These are phyloP conservation scores for Aplysia californica DNA, from an alignment of 1,140 invertebrate genomes.

Conservation along the genomic window DNA sequence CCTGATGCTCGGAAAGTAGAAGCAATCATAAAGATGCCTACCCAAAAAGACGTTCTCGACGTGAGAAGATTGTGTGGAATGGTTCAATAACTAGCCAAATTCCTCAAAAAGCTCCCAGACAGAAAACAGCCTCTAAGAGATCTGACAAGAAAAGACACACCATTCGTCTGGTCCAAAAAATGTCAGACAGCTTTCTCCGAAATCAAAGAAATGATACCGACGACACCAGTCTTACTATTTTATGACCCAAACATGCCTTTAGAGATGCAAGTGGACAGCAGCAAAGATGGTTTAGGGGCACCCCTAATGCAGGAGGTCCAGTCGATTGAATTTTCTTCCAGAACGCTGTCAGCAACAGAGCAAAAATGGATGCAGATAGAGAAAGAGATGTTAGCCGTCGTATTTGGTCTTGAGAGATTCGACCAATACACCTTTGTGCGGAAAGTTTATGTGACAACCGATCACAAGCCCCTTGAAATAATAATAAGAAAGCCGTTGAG, in stretches of 20 bases:
- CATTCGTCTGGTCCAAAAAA: background rate
- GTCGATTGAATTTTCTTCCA: conserved; percentile 68
- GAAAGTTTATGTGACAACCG: conserved; percentile 45
- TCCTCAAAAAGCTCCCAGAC: conserved; percentile 14
- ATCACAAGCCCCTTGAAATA: conserved; percentile 61
- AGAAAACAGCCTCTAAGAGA: conserved; percentile 26
- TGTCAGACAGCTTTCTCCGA: background rate
- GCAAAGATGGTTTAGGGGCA: conserved; percentile 62
- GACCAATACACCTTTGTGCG: conserved; percentile 20
- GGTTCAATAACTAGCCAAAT: conserved; percentile 24
- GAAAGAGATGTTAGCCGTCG: conserved; percentile 63
- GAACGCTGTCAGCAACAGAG: conserved; percentile 65
- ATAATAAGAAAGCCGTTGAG: conserved; percentile 62
- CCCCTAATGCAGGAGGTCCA: conserved; percentile 67
- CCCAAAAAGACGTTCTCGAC: conserved; percentile 41
- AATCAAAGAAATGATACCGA: conserved; percentile 25
- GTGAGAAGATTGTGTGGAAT: conserved; percentile 19
- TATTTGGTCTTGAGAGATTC: conserved; percentile 58
- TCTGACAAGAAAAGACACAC: background rate
- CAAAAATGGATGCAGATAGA: conserved; percentile 69
- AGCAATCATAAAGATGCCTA: conserved; percentile 39
- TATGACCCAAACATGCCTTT: conserved; percentile 40
- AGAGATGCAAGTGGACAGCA: conserved; percentile 45
- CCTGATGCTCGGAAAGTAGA: conserved; percentile 57
- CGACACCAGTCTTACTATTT: conserved; percentile 39